Base-by-base conservation (phyloP, 2,888 invertebrate genomes). In the Catonia carolina region DNA sequence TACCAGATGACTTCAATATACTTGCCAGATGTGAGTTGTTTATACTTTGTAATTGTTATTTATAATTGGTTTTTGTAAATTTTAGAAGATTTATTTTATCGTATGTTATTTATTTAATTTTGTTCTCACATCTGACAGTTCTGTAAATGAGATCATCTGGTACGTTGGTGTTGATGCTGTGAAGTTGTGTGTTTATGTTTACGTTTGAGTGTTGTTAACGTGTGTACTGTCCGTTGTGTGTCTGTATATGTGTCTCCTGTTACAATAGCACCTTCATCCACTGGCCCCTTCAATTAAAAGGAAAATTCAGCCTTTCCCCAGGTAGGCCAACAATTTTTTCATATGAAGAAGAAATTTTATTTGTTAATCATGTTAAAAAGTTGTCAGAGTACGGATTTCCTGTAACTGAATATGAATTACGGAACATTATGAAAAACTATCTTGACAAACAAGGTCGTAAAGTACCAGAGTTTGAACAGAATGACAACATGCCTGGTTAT, bases 401-500 rank as follows among this genome's bases (percentile, higher is more conserved):
- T 31, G 7, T 45, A 4, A 14, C n/a, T 22, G 47, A 54, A 31
- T 35, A 31, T 27, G 20, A 31, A 17, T 42, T 41, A 12, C 14
- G 42, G 31, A 23, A 41, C 27, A 8, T 42, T 22, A 41, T 41
- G 3, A 53, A 53, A 53, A 15, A 20, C 27, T 31, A 42, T 31
- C 27, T 33, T 14, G 33, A 12, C 14, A 39, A 50, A 6, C 35
- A 53, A 12, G 15, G 47, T 53, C 36, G 62, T 62, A 51, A 10
- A 14, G 42, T 41, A 15, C 3, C n/a, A 6, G 5, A 42, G 4
- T 42, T 42, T 23, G 20, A n/a, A n/a, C n/a, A n/a, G n/a, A 27
- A 20, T 14, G 20, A 42, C 10, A 42, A 42, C 10, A 3, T 42
- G 2, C 42, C 42, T 18, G 17, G 42, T 4, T 4, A 5, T 18